phyloP scores from a whole-genome alignment of 2,797 vertebrate species.

The Sebastes elongatus region DNA sequence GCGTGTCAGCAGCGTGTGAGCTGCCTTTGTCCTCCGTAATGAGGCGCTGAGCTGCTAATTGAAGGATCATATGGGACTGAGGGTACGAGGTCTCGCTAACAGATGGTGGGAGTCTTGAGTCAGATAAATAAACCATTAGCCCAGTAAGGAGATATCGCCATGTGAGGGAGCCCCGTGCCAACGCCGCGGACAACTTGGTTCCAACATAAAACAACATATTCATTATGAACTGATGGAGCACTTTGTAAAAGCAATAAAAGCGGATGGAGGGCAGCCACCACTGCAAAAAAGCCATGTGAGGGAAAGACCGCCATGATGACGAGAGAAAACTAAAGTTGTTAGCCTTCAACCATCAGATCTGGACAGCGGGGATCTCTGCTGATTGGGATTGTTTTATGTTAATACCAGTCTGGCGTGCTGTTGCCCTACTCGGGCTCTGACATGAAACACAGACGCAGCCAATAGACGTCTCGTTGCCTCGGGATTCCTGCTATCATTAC shows the following conservation, averaged over 20 bases:
- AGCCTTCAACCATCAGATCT: conserved; percentile 15
- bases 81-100: conserved; percentile 39
- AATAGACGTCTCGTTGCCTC: conserved; percentile 2
- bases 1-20: background rate
- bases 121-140: conserved; percentile 59
- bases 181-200: background rate
- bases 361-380: conserved; percentile 27
- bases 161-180: conserved; percentile 14
- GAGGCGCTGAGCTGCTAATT: conserved; percentile 52
- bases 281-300: background rate
- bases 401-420: conserved; percentile 20
- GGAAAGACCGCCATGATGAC: background rate
- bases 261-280: background rate
- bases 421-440: conserved; percentile 20
- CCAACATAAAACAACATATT: conserved; percentile 1
- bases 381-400: conserved; percentile 18
- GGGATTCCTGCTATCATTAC: conserved; percentile 5
- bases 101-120: conserved; percentile 64
- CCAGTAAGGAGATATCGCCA: background rate
- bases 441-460: conserved; percentile 17
- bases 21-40: conserved; percentile 41
- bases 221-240: background rate
- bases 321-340: background rate
- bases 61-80: conserved; percentile 52
- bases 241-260: conserved; percentile 5